A percentile compares a stretch with the other conserved stretches of the same genome.
Conservation (phyloP, 2,113 vertebrate genomes). For the Hemibagrus wyckioides region DNA sequence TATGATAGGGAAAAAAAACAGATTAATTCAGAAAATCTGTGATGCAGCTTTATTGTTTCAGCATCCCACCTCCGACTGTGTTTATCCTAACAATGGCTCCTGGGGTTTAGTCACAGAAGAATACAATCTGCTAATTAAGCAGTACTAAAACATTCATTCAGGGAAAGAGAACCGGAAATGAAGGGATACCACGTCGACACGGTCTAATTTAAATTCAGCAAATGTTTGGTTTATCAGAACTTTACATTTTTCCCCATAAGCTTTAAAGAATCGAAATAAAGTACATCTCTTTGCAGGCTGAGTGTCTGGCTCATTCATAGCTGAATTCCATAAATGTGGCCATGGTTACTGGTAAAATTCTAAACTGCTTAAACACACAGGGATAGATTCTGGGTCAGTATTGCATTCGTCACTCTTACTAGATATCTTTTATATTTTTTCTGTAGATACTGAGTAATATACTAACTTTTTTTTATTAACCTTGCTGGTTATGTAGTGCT, state of each 20-base stretch:
- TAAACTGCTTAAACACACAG: neutral
- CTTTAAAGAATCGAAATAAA: neutral
- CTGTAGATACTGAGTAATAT: neutral
- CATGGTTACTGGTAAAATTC: neutral
- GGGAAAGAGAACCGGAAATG: neutral
- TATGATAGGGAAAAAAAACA: no score
- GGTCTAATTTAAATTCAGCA: neutral
- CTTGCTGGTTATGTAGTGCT: neutral
- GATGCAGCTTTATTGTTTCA: neutral
- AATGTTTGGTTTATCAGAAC: neutral
- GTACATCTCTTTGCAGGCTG: neutral
- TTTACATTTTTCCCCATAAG: neutral
- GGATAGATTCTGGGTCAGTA: neutral
- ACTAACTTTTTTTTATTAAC: neutral
- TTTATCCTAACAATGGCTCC: conserved; percentile 19
- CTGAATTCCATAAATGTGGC: neutral
- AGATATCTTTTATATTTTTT: neutral
- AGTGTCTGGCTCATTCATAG: neutral
- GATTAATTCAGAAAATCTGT: neutral
- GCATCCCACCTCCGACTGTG: conserved; percentile 25
- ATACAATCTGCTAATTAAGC: conserved; percentile 23
- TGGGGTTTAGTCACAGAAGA: conserved; percentile 19
- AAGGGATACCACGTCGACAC: neutral
- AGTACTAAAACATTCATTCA: conserved; percentile 13
- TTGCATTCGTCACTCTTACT: neutral